phyloP scores from a whole-genome alignment of 2,113 vertebrate genomes.

The Myotis brandtii region DNA sequence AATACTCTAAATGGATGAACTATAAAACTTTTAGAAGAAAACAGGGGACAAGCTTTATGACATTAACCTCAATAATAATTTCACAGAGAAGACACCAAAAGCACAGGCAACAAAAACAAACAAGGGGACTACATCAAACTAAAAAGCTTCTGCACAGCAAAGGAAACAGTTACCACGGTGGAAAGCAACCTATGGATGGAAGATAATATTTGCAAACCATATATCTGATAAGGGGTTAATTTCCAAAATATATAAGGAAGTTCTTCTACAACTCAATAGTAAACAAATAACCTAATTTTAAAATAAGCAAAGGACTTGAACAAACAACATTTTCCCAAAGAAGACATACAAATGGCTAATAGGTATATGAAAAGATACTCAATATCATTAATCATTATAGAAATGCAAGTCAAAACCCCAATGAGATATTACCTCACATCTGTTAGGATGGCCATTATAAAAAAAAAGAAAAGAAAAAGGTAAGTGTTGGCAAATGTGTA shows the following conservation, averaged over 20 bases:
- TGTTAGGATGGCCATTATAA: background rate
- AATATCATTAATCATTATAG: background rate
- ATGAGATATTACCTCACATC: background rate
- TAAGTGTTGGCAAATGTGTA: background rate
- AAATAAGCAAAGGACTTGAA: background rate
- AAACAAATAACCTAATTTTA: background rate
- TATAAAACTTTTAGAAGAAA: background rate
- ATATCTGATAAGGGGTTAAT: background rate
- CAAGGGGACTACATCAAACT: background rate
- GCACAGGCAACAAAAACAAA: background rate
- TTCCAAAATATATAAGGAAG: background rate
- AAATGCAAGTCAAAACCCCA: constrained; percentile 4
- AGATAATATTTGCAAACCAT: background rate
- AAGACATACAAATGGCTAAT: background rate
- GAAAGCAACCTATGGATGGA: background rate
- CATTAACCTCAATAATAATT: background rate
- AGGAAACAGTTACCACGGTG: background rate
- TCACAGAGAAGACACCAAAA: background rate
- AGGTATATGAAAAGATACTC: background rate
- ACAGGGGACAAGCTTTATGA: background rate
- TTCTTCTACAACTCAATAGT: background rate
- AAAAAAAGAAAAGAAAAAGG: background rate
- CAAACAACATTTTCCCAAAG: background rate
- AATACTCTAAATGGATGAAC: background rate
- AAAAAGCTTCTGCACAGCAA: background rate